Evolutionary conservation across 2,797 vertebrate species (phyloP).

Genomic region (Danio choprae): DNA sequence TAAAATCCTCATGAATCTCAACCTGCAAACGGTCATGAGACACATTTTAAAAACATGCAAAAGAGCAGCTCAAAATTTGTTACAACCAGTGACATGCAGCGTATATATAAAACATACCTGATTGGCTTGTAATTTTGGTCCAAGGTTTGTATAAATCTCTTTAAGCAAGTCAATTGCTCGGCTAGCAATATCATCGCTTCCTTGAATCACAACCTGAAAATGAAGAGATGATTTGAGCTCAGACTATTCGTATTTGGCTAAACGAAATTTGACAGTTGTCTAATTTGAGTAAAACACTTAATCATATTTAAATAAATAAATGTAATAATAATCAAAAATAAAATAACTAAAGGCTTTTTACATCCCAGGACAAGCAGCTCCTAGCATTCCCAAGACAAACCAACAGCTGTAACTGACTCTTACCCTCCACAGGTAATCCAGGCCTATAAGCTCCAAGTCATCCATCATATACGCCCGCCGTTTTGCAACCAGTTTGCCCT

Average conservation of each 20-base stretch:
- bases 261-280: background rate
- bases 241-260: background rate
- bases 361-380: background rate
- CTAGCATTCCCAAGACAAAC: conserved; percentile 9
- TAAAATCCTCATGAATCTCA: conserved; percentile 99
- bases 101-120: conserved; percentile 81
- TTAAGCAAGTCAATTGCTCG: conserved; percentile 98
- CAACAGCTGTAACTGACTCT: conserved; percentile 58
- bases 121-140: conserved; percentile 98
- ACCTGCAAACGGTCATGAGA: conserved; percentile 77
- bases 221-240: background rate
- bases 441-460: conserved; percentile 97
- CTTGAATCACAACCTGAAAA: conserved; percentile 96
- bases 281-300: too few species aligned
- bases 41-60: background rate
- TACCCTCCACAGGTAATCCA: conserved; percentile 99
- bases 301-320: too few species aligned
- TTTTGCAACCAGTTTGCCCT: conserved; percentile 98
- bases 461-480: conserved; percentile 99
- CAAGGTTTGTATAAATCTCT: conserved; percentile 99
- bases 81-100: background rate
- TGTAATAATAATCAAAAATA: too few species aligned
- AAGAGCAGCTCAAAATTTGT: background rate
- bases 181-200: conserved; percentile 96
- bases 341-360: too few species aligned